Evolutionary conservation across 2,888 invertebrate species (phyloP).

Genomic region (Chloroclysta siterata): DNA sequence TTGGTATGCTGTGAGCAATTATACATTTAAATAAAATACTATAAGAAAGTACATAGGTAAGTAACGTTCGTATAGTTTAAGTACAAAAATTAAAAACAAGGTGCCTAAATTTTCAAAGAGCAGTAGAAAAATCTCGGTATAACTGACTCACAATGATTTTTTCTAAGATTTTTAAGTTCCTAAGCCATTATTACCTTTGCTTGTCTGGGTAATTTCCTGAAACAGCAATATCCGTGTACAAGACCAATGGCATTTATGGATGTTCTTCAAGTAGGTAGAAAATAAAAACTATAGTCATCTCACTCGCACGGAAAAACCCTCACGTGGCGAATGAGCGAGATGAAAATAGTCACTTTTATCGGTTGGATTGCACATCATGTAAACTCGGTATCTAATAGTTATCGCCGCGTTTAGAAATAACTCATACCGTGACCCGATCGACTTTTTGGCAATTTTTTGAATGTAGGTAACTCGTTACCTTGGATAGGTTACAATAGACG

Average conservation of each 20-base stretch:
- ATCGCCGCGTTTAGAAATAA: not conserved
- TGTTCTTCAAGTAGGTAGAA: constrained; percentile 10
- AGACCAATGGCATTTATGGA: not conserved
- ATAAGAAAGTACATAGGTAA: not conserved
- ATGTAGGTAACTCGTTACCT: not conserved
- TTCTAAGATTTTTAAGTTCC: not conserved
- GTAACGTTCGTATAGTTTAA: not conserved
- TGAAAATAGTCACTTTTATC: constrained; percentile 31
- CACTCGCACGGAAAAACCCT: constrained; percentile 31
- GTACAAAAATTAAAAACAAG: not conserved
- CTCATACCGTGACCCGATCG: constrained; percentile 3
- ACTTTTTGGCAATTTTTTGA: constrained; percentile 19
- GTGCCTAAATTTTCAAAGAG: not conserved
- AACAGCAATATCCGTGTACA: constrained; percentile 31
- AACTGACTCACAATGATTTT: not conserved
- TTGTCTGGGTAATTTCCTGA: constrained; percentile 16
- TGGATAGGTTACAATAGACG: too few relatives aligned
- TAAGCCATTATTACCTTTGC: not conserved
- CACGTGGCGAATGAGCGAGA: constrained; percentile 30
- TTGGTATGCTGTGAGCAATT: not conserved
- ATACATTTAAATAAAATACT: not conserved
- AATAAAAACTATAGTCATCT: constrained; percentile 21
- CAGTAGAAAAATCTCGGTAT: not conserved
- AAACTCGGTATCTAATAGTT: constrained; percentile 12
- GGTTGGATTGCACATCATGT: constrained; percentile 12